Percentiles rank a stretch among this genome's conserved stretches.
These are phyloP conservation scores for Seriola rivoliana DNA, from an alignment of 2,113 vertebrate species.

Conservation along the genomic window DNA sequence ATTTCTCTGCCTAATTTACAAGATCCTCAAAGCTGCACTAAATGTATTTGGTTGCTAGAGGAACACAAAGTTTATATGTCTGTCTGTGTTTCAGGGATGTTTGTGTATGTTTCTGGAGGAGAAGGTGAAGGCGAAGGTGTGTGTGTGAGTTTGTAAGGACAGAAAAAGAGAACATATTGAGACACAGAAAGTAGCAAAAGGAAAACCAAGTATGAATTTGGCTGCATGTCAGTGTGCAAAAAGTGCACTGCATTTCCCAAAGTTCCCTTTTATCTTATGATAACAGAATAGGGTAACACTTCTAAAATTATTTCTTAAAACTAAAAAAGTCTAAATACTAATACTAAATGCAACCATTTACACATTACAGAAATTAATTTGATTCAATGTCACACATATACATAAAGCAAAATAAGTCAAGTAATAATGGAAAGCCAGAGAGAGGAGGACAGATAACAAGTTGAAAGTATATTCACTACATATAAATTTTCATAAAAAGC, in stretches of 20 bases:
- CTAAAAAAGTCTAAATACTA: neutral
- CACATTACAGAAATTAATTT: neutral
- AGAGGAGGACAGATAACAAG: constrained; percentile 8
- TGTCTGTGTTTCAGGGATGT: constrained; percentile 19
- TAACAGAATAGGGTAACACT: neutral
- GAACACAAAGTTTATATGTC: constrained; percentile 1
- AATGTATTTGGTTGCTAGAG: constrained; percentile 8
- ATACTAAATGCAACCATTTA: neutral
- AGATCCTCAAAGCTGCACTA: constrained; percentile 14
- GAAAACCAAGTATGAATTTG: neutral
- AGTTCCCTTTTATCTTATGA: too few relatives aligned
- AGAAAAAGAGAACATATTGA: neutral
- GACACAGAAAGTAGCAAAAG: neutral
- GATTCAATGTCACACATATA: neutral
- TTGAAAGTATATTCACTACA: neutral
- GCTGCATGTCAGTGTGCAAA: neutral
- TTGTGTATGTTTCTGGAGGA: neutral
- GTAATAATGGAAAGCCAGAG: neutral
- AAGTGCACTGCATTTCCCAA: too few relatives aligned
- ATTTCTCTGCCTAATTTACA: constrained; percentile 60
- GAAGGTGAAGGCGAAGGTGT: neutral
- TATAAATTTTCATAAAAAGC: constrained; percentile 2
- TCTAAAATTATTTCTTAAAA: neutral
- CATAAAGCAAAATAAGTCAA: neutral
- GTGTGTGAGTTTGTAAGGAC: neutral